Percentiles rank a stretch among this genome's conserved stretches.
Conservation (phyloP, 2,113 vertebrate species). For the Crocuta crocuta region DNA sequence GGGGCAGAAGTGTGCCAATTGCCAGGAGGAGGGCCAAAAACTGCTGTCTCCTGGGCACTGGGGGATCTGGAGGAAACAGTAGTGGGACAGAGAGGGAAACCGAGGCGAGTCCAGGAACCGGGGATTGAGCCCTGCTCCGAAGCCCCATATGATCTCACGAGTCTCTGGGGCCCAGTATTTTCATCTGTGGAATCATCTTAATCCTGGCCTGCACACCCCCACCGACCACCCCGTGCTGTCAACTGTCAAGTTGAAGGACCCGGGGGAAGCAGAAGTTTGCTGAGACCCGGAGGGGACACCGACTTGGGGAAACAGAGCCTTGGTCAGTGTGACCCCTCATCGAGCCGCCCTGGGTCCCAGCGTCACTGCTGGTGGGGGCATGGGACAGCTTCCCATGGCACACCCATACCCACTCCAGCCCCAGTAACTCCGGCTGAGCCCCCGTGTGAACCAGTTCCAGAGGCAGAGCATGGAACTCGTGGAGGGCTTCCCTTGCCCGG, state of each 20-base stretch:
- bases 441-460: not conserved
- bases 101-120: not conserved
- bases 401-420: accelerated
- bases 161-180: not conserved
- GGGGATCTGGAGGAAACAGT: not conserved
- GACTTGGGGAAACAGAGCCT: not conserved
- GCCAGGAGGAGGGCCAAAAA: accelerated
- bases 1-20: not conserved
- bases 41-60: not conserved
- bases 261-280: not conserved
- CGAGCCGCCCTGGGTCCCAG: not conserved
- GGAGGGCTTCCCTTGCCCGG: not conserved
- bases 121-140: not conserved
- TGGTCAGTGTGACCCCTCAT: not conserved
- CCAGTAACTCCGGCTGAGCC: not conserved
- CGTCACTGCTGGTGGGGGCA: not conserved
- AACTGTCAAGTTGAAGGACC: not conserved
- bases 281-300: not conserved
- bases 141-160: not conserved
- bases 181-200: not conserved
- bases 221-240: not conserved
- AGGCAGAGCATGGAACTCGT: accelerated
- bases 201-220: too few species aligned
- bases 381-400: not conserved
- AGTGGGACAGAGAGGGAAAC: not conserved